Percentiles rank a stretch among this genome's conserved stretches.
These are phyloP conservation scores for Engystomops pustulosus DNA, from an alignment of 2,113 vertebrate genomes.

Conservation along the genomic window DNA sequence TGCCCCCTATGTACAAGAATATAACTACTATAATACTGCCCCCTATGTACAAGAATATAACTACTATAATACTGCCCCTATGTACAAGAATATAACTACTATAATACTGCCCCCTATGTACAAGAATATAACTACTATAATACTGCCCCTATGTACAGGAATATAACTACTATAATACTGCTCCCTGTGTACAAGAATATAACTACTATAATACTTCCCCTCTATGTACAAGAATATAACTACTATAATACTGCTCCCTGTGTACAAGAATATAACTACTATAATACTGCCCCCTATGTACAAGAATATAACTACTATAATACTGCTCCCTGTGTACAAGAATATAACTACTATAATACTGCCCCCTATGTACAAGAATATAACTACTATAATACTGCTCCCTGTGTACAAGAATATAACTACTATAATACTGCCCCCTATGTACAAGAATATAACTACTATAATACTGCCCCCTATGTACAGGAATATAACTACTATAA, in stretches of 20 bases:
- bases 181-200: neutral
- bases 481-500: constrained; percentile 8
- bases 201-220: neutral
- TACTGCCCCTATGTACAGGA: neutral
- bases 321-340: neutral
- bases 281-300: too few species aligned
- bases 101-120: neutral
- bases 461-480: neutral
- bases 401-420: neutral
- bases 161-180: constrained; percentile 17
- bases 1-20: constrained; percentile 7
- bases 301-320: too few species aligned
- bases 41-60: neutral
- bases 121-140: neutral
- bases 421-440: constrained; percentile 1
- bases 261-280: too few species aligned
- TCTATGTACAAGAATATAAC: too few species aligned
- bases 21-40: constrained; percentile 4
- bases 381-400: too few species aligned
- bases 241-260: too few species aligned
- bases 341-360: constrained; percentile 17
- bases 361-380: neutral
- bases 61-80: too few species aligned
- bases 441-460: constrained; percentile 9
- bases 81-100: too few species aligned